phyloP scores from a whole-genome alignment of 2,113 vertebrate species.

The Psophia crepitans region DNA sequence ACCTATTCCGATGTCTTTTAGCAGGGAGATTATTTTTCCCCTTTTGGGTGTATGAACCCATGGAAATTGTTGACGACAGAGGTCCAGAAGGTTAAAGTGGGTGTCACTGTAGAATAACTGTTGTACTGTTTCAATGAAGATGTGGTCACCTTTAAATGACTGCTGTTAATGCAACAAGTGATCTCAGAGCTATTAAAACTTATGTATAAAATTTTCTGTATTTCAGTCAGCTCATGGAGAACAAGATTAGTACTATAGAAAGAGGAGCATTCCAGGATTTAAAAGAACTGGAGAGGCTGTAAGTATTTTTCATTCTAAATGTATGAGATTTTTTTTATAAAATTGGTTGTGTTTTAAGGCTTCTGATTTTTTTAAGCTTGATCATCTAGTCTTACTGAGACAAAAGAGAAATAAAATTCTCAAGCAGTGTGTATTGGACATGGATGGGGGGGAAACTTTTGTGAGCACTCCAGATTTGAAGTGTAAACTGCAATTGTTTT shows the following conservation, averaged over 20 bases:
- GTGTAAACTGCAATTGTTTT: neutral
- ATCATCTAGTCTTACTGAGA: neutral
- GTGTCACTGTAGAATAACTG: neutral
- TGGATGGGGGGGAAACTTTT: fast-evolving
- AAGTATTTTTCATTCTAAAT: conserved; percentile 76
- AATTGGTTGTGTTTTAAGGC: neutral
- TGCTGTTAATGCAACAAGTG: conserved; percentile 22
- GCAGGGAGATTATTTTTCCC: neutral
- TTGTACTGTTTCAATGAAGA: neutral
- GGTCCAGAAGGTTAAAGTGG: neutral
- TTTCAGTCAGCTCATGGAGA: conserved; percentile 98
- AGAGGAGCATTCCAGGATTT: conserved; percentile 97
- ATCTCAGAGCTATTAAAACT: conserved; percentile 15
- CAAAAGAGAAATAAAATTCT: neutral
- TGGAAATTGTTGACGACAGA: neutral
- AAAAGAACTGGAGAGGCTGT: conserved; percentile 98
- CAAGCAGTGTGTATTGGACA: neutral
- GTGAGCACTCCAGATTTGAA: neutral
- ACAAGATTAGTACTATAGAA: conserved; percentile 95
- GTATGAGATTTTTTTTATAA: neutral
- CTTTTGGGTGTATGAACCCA: neutral
- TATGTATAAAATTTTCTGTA: conserved; percentile 17
- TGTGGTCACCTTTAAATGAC: neutral
- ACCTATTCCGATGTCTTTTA: neutral
- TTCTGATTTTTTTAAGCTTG: neutral